Base-by-base conservation (phyloP, 92 coral and sea anemone genomes). In the Siderastrea siderea region DNA sequence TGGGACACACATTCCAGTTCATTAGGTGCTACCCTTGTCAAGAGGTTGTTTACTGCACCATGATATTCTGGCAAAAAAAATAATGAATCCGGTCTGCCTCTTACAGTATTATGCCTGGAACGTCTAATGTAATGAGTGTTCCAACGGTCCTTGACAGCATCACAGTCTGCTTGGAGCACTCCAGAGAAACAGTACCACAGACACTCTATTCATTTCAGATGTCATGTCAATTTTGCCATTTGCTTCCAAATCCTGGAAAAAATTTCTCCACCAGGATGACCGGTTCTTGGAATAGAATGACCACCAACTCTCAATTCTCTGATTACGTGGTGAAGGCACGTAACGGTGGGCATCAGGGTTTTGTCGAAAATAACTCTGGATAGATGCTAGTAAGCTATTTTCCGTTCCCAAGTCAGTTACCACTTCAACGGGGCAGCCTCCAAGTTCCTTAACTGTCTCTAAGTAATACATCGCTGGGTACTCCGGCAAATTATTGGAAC, bases 231-330 rank as follows among this genome's bases (percentile, higher is more conserved):
- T 51, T 58, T 77, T 80, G 65, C 89, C 88, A 57, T 86, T 77
- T 3, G 88, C 79, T 71, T 90, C 89, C 74, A 90, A 77, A 60
- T 93, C 95, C 71, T 52, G 61, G 83, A 86, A 93, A 69, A 86
- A 83, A 77, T 82, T 90, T 71, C 93, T 75, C 93, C 92, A 93
- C 92, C 93, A 90, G 45, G 82, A 45, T 46, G 87, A 86, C n/a
- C 86, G 71, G 26, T 60, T 78, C 64, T 71, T 85, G 46, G 84
- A 62, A 85, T 62, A 89, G 77, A 84, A 92, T n/a, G 93, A 85
- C 87, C 94, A 93, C 96, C 96, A 90, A 58, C 91, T 90, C 74
- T 93, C 94, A 38, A 93, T 90, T 16, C 92, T 43, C 67, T 93
- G 96, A 85, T 87, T 90, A 48, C 87, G 68, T 70, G 94, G 91